A percentile compares a stretch with the other conserved stretches of the same genome.
Evolutionary conservation across 2,797 vertebrate species (phyloP).

Genomic region (Acropternis orthonyx): DNA sequence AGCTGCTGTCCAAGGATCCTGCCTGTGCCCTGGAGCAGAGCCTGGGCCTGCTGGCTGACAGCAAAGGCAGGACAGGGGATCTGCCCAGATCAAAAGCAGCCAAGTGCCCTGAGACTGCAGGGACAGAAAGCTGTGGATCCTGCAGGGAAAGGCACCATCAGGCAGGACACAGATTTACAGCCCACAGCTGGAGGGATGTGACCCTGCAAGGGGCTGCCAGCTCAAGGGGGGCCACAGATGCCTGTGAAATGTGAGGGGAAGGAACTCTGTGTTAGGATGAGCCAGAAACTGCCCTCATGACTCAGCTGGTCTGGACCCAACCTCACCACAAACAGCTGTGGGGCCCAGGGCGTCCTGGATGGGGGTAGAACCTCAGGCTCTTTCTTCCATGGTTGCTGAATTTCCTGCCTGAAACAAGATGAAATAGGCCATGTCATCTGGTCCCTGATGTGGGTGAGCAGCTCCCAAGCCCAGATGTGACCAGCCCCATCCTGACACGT

Average conservation of each 20-base stretch:
- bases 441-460: background rate
- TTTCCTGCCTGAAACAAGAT: background rate
- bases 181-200: background rate
- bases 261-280: background rate
- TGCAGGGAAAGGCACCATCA: background rate
- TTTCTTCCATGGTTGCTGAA: background rate
- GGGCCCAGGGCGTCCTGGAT: background rate
- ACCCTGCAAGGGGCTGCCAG: background rate
- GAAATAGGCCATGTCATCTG: background rate
- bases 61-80: background rate
- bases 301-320: background rate
- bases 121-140: background rate
- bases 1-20: background rate
- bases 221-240: background rate
- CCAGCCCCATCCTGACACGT: background rate
- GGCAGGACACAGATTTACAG: background rate
- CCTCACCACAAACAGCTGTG: background rate
- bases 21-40: background rate
- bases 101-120: background rate
- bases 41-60: background rate
- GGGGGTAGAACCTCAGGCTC: background rate
- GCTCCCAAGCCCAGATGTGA: slow-evolving; percentile 4
- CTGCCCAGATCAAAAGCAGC: background rate
- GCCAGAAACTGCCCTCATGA: background rate
- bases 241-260: background rate